Conservation (phyloP, 2,797 vertebrate genomes). For the Prionace glauca region DNA sequence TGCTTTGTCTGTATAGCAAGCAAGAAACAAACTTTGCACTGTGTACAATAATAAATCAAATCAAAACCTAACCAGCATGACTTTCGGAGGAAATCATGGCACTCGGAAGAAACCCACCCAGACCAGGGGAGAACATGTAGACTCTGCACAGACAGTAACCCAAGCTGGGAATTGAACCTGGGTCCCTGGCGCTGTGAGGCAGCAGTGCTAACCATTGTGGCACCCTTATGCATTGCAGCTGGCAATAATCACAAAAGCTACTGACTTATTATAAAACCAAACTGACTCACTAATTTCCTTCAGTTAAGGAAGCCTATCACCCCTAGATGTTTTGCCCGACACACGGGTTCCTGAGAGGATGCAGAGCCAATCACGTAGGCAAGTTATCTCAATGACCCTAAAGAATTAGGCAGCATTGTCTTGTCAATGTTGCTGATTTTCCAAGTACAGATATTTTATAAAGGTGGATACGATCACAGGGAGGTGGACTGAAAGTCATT, state of each 20-base stretch:
- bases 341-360: background rate
- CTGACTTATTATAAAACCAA: background rate
- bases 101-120: too few species aligned
- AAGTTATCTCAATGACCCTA: background rate
- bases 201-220: too few species aligned
- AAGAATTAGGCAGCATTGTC: background rate
- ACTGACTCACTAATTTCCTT: background rate
- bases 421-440: background rate
- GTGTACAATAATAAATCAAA: too few species aligned
- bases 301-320: background rate
- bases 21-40: too few species aligned
- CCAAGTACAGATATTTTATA: background rate
- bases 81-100: too few species aligned
- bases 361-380: background rate
- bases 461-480: background rate
- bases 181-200: too few species aligned
- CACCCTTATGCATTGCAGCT: background rate
- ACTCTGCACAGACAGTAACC: too few species aligned
- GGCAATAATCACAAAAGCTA: background rate
- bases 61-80: too few species aligned
- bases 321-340: background rate
- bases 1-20: too few species aligned
- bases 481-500: too few species aligned
- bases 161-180: too few species aligned
- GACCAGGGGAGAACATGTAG: too few species aligned